Evolutionary conservation across 1,140 invertebrate species (phyloP).

Genomic region (Chlorops oryzae): DNA sequence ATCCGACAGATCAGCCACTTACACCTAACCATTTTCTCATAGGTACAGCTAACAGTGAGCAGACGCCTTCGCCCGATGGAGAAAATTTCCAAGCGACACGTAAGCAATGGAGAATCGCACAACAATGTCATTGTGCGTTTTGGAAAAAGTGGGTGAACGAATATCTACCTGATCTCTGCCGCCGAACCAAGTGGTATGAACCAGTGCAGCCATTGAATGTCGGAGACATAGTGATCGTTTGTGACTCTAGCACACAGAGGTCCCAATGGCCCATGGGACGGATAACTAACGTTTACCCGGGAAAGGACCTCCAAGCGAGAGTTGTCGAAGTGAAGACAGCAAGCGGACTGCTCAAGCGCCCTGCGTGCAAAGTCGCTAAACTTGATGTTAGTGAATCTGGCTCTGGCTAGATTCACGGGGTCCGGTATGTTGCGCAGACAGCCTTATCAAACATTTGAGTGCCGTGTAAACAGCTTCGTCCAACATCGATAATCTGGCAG

Average conservation of each 20-base stretch:
- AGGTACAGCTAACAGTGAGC: constrained; percentile 4
- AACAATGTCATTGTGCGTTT: constrained; percentile 8
- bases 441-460: too few relatives aligned
- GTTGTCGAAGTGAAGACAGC: constrained; percentile 6
- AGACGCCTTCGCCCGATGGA: neutral
- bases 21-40: constrained; percentile 17
- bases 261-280: constrained; percentile 1
- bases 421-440: constrained; percentile 10
- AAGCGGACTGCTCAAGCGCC: constrained; percentile 1
- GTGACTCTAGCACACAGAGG: neutral
- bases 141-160: constrained; percentile 16
- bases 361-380: constrained; percentile 8
- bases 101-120: constrained; percentile 12
- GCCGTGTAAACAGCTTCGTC: too few relatives aligned
- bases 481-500: too few relatives aligned
- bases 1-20: constrained; percentile 20
- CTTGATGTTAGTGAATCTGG: constrained; percentile 10
- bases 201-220: too few relatives aligned
- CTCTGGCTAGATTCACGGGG: constrained; percentile 8
- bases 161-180: constrained; percentile 11
- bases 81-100: neutral
- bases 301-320: constrained; percentile 3
- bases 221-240: too few relatives aligned
- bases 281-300: constrained; percentile 1
- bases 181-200: constrained; percentile 16